These are phyloP conservation scores for Nicator chloris DNA, from an alignment of 2,113 vertebrate genomes.

Conservation along the genomic window DNA sequence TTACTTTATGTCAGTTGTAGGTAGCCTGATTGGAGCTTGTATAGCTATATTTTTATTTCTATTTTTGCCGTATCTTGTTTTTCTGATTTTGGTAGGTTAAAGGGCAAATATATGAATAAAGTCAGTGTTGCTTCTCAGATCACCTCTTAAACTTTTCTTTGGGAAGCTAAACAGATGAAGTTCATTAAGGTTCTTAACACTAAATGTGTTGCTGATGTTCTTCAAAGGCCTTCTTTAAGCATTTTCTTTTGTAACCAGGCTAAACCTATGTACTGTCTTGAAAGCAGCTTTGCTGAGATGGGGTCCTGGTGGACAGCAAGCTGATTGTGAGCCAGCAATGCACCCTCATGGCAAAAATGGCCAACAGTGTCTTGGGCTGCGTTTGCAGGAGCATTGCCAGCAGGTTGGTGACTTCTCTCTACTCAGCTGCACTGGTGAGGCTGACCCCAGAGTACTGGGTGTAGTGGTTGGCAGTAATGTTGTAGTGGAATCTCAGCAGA, in stretches of 20 bases:
- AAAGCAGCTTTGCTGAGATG: neutral
- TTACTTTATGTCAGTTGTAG: no score
- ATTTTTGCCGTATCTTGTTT: neutral
- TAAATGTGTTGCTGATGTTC: neutral
- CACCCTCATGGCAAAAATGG: neutral
- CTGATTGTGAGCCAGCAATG: neutral
- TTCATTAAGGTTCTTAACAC: neutral
- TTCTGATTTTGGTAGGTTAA: neutral
- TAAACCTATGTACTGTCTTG: neutral
- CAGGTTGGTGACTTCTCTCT: neutral
- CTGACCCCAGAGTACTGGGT: neutral
- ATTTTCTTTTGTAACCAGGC: neutral
- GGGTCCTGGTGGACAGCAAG: neutral
- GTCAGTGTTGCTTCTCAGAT: neutral
- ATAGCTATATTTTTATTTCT: neutral
- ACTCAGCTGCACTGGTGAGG: neutral
- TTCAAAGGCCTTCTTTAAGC: neutral
- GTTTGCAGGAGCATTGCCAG: neutral
- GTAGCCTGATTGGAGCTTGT: neutral
- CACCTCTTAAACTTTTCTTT: neutral
- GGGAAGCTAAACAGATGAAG: neutral
- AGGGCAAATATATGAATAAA: neutral
- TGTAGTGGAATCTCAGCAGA: neutral
- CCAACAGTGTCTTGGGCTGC: neutral
- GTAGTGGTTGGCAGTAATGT: neutral